Evolutionary conservation across 2,113 vertebrate species (phyloP), one percentile per base, ranked within the genome.

Genomic region (Colistium nudipinnis): DNA sequence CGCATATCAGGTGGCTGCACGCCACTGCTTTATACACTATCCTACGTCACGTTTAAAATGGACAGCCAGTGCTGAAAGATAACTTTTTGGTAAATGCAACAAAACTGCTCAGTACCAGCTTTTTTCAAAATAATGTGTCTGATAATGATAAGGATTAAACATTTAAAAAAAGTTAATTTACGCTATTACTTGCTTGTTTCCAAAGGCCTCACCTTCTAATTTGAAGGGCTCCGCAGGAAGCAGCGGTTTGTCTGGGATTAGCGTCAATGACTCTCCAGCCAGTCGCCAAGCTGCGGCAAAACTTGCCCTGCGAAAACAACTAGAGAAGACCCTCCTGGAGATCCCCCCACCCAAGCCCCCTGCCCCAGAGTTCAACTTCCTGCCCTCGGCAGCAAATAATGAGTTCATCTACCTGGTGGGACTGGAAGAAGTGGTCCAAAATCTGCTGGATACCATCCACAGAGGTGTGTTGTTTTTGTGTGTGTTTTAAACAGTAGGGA

Each of bases 321-420:
- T 99, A 88, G 97, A 99, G 89, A 99, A 99, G 82, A 96, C 96
- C 0, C 92, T 99, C 45, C 73, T 99, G 76, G 97, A 99, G 90
- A 99, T 99, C 24, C 97, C 98, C 1, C 95, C 97, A 0, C 96
- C 98, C 11, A 97, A 97, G 20, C 96, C 96, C 0, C 94, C 95
- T 0, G 93, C 96, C 0, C 96, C 96, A 0, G 96, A 97, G 79
- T 95, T 99, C 84, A 96, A 94, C 78, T 99, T 99, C 88, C 89
- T 98, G 83, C 98, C 98, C 0, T 98, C 97, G 0, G 96, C 98
- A 0, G 97, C 96, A 71, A 99, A 98, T 68, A 98, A 97, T 1
- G 97, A 99, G 88, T 99, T 99, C 70, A 98, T 99, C 81, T 99
- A 97, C 90, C 88, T 99, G 83, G 95, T 99, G 1, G 98, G 98